Base-by-base conservation (phyloP, 2,797 vertebrate species). In the Scolopax rusticola region DNA sequence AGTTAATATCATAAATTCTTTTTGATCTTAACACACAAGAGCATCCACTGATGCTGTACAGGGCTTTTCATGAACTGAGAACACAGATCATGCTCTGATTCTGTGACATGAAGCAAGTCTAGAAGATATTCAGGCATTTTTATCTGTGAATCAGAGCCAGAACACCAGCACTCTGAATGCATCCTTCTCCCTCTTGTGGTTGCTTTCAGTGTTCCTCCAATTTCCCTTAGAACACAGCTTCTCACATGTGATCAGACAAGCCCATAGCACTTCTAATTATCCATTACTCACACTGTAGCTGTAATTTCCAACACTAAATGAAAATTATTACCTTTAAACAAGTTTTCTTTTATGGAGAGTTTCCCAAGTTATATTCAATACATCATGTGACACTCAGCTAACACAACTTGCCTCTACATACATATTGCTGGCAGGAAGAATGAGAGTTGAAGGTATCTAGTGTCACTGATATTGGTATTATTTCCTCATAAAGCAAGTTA, bases 151-250 rank as follows among this genome's bases (percentile, higher is more conserved):
- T 51, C 15, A 50, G 27, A 88, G 78, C 19, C 76, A 79, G 30
- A 68, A 88, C 40, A 83, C 5, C 41, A 88, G 27, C 15, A 51
- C 61, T 86, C 18, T 3, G 14, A 88, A 78, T 0, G 15, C 6
- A 81, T 87, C 89, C 80, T 90, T 76, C 95, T 91, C 93, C 96
- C 95, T 96, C 91, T 95, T 94, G 93, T 96, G 95, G 94, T 2
- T 30, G 67, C 8, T 67, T 28, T 47, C 23, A 56, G 84, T 50
- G 45, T 76, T 79, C n/a, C 74, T 80, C 7, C 57, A 23, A 17
- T 5, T 63, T 85, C 36, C 36, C 15, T 23, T 0, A 59, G 28
- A 75, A 36, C 28, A 12, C 24, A 64, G 79, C 86, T 73, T 20
- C 78, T 45, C 16, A 1, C 59, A 64, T 0, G 2, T 3, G 14